Conservation (phyloP, 2,113 vertebrate species). For the Odocoileus virginianus region DNA sequence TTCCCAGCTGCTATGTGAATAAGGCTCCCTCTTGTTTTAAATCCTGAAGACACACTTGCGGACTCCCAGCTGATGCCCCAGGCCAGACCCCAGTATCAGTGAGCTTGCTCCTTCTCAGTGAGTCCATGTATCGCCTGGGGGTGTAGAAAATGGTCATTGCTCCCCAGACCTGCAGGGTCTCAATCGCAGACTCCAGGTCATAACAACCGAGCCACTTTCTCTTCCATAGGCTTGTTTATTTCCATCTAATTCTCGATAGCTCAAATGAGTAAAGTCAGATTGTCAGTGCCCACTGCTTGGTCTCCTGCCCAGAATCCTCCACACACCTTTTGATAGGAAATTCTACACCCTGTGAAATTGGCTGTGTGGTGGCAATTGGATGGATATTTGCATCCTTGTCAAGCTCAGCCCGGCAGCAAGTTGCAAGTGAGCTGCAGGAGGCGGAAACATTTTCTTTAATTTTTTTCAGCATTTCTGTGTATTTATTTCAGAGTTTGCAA, state of each 20-base stretch:
- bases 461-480: slow-evolving; percentile 46
- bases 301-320: slow-evolving; percentile 33
- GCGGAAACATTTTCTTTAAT: slow-evolving; percentile 53
- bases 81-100: fast-evolving
- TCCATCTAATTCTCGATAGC: not conserved
- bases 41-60: no score
- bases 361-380: not conserved
- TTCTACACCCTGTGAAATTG: not conserved
- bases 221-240: not conserved
- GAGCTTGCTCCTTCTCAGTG: fast-evolving
- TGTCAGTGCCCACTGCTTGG: not conserved
- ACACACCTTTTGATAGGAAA: slow-evolving; percentile 48
- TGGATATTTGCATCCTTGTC: slow-evolving; percentile 31
- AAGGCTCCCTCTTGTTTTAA: not conserved
- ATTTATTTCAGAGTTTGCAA: slow-evolving; percentile 47
- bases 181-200: not conserved
- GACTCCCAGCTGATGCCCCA: no score
- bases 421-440: slow-evolving; percentile 24
- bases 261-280: not conserved
- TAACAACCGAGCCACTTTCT: not conserved
- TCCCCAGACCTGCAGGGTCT: not conserved
- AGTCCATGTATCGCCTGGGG: fast-evolving
- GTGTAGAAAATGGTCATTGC: not conserved
- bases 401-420: not conserved
- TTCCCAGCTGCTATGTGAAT: fast-evolving